A percentile compares a stretch with the other conserved stretches of the same genome.
phyloP scores from a whole-genome alignment of 2,797 vertebrate species.

The Gymnocypris eckloni region DNA sequence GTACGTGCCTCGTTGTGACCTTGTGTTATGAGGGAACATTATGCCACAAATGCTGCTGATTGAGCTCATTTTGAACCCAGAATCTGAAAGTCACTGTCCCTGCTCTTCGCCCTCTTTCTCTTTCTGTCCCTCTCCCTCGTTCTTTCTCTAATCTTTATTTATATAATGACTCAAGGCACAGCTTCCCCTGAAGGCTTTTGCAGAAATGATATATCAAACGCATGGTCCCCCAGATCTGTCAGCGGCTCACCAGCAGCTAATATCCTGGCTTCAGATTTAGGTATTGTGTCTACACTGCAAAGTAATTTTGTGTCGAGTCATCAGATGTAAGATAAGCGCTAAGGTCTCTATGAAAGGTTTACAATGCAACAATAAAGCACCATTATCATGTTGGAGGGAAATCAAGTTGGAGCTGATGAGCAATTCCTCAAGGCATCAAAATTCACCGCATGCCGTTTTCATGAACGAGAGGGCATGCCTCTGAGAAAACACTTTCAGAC shows the following conservation, averaged over 20 bases:
- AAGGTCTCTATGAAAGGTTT: constrained; percentile 42
- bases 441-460: constrained; percentile 26
- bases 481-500: constrained; percentile 38
- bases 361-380: constrained; percentile 50
- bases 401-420: constrained; percentile 29
- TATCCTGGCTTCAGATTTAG: constrained; percentile 50
- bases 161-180: constrained; percentile 37
- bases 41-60: background rate
- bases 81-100: constrained; percentile 39
- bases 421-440: constrained; percentile 21
- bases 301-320: constrained; percentile 53
- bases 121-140: background rate
- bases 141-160: constrained; percentile 43
- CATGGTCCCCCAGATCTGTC: constrained; percentile 42
- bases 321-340: constrained; percentile 42
- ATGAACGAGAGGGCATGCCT: constrained; percentile 8
- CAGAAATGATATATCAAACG: constrained; percentile 50
- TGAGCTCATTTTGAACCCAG: constrained; percentile 43
- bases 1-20: background rate
- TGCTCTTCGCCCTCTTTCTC: background rate
- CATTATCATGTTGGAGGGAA: constrained; percentile 32
- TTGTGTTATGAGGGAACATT: background rate
- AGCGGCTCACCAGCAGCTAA: constrained; percentile 28
- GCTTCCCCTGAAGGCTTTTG: constrained; percentile 50
- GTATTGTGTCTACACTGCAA: constrained; percentile 47